phyloP scores from a whole-genome alignment of 2,113 vertebrate genomes.

The Dicrurus megarhynchus region DNA sequence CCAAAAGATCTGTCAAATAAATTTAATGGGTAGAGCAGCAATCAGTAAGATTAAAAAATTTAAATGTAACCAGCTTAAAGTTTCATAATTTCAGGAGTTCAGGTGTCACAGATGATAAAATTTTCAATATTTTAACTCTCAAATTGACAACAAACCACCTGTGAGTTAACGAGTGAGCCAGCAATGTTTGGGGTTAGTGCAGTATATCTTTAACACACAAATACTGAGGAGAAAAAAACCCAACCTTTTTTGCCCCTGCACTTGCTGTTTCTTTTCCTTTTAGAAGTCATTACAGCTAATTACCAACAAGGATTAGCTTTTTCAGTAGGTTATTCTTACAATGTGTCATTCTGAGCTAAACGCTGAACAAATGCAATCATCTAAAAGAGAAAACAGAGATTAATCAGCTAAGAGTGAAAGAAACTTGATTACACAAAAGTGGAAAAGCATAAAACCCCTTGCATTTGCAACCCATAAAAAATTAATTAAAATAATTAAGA shows the following conservation, averaged over 20 bases:
- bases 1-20: background rate
- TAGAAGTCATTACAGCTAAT: background rate
- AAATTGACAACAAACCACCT: background rate
- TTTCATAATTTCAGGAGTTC: background rate
- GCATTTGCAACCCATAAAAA: background rate
- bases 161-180: background rate
- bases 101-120: background rate
- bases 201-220: background rate
- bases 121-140: background rate
- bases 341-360: background rate
- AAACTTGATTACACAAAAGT: conserved; percentile 8
- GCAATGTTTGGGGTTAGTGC: background rate
- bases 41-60: background rate
- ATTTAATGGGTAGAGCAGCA: background rate
- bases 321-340: background rate
- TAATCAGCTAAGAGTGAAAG: conserved; percentile 29
- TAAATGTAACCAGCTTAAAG: background rate
- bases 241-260: accelerated
- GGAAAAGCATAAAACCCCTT: background rate
- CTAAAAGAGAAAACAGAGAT: conserved; percentile 9
- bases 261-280: background rate
- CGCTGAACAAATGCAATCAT: background rate
- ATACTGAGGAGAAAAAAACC: background rate
- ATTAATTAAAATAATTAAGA: conserved; percentile 39
- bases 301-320: background rate